Evolutionary conservation across 1,140 invertebrate species (phyloP), one percentile per base, ranked within the genome.

Genomic region (Apis laboriosa): DNA sequence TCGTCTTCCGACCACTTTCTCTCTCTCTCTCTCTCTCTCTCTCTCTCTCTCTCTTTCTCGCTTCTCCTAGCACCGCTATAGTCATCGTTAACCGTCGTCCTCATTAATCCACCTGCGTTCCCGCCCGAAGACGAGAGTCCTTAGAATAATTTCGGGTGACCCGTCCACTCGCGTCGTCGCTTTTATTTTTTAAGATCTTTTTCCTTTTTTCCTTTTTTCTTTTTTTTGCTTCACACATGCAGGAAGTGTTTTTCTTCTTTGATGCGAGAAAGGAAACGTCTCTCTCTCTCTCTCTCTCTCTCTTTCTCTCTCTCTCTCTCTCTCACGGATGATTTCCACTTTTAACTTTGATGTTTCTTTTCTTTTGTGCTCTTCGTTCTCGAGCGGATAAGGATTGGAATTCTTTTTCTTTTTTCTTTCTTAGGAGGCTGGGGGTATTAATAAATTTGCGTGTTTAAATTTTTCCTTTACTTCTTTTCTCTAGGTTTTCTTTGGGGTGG

Each of bases 171-270:
- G 90, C 85, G 85, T 92, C 86, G 84, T 89, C 61, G 76, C 86
- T 86, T 80, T 43, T 7, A 43, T 43, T 7, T 7, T 7, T 43
- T 43, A 43, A 43, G 34, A 43, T 43, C 34, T 34, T 34, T 28
- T 0, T 34, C n/a, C n/a, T 34, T 34, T 34, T 2, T 34, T 34
- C 2, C 28, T 28, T 28, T 34, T 43, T 43, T 24, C 24, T 43
- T 7, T 43, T 43, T 43, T 7, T 43, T 60, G 60, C 75, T 79
- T 68, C 75, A 80, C 85, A 90, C 87, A 91, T 93, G 91, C 91
- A 92, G 91, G 92, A 92, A 91, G 87, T 92, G 92, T 92, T 92
- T 92, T 92, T 93, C 91, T 92, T 86, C 79, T 58, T 68, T 77
- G 51, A 85, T 80, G 87, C 80, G 87, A 89, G 87, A 89, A 88